phyloP scores from a whole-genome alignment of 2,888 invertebrate genomes.

The Nesidiocoris tenuis region DNA sequence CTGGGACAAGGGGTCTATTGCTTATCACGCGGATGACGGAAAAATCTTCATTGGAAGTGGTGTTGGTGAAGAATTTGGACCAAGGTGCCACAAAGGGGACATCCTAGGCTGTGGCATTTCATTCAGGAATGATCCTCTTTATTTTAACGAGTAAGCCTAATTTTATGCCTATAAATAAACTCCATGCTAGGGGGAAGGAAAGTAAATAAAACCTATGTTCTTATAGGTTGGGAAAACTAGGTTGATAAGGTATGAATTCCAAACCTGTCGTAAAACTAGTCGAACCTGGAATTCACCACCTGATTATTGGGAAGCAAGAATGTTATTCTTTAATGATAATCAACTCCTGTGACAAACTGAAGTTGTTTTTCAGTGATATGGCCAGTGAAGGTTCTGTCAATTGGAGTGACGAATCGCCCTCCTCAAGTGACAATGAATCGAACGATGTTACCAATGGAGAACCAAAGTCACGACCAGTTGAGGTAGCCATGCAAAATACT shows the following conservation, averaged over 20 bases:
- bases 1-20: constrained; percentile 61
- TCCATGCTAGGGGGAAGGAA: too few species aligned
- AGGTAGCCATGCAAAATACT: constrained; percentile 18
- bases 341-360: too few species aligned
- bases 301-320: too few species aligned
- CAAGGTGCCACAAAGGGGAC: constrained; percentile 58
- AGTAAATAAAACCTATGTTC: too few species aligned
- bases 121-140: constrained; percentile 54
- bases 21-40: constrained; percentile 61
- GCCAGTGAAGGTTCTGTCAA: constrained; percentile 40
- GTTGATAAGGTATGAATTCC: too few species aligned
- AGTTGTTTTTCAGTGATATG: constrained; percentile 45
- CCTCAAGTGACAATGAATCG: constrained; percentile 46
- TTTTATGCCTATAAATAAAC: too few species aligned
- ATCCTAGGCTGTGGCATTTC: constrained; percentile 61
- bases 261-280: too few species aligned
- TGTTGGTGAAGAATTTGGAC: constrained; percentile 59
- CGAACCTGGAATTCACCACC: too few species aligned
- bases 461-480: constrained; percentile 36
- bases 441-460: constrained; percentile 37
- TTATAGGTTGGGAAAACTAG: too few species aligned
- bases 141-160: constrained; percentile 33
- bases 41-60: constrained; percentile 57
- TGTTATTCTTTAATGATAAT: too few species aligned
- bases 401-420: constrained; percentile 46